These are phyloP conservation scores for Scolanthus callimorphus DNA, from an alignment of 92 coral and sea anemone species.

Conservation along the genomic window DNA sequence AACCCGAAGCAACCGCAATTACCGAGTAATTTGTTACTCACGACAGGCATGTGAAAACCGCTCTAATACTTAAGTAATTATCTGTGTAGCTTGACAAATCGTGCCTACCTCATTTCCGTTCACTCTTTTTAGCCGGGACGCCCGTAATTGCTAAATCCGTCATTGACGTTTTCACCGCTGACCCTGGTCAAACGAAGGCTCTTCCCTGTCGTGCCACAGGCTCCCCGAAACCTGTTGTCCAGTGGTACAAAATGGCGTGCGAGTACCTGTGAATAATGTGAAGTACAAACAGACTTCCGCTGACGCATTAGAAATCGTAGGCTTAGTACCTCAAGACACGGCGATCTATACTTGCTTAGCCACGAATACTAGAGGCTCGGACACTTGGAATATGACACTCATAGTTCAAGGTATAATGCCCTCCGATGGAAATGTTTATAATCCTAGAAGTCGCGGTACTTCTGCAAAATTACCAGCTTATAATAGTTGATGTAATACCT, in stretches of 20 bases:
- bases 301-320: constrained; percentile 44
- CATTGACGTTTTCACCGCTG: constrained; percentile 30
- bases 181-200: constrained; percentile 33
- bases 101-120: too few relatives aligned
- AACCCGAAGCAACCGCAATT: too few relatives aligned
- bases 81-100: too few relatives aligned
- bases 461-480: too few relatives aligned
- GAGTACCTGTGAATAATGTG: constrained; percentile 8
- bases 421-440: too few relatives aligned
- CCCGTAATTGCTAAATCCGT: constrained; percentile 43
- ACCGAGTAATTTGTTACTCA: too few relatives aligned
- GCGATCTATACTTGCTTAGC: constrained; percentile 72
- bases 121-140: not conserved
- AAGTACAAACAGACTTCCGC: constrained; percentile 51
- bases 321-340: constrained; percentile 57
- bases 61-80: too few relatives aligned
- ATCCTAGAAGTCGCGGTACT: too few relatives aligned
- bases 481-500: too few relatives aligned
- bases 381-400: constrained; percentile 38
- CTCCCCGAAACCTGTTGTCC: constrained; percentile 63
- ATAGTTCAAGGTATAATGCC: constrained; percentile 49
- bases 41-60: too few relatives aligned
- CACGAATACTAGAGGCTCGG: constrained; percentile 53
- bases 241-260: constrained; percentile 48
- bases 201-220: constrained; percentile 53